Evolutionary conservation across 2,113 vertebrate genomes (phyloP), one percentile per base, ranked within the genome.

Genomic region (Hemichromis elongatus): DNA sequence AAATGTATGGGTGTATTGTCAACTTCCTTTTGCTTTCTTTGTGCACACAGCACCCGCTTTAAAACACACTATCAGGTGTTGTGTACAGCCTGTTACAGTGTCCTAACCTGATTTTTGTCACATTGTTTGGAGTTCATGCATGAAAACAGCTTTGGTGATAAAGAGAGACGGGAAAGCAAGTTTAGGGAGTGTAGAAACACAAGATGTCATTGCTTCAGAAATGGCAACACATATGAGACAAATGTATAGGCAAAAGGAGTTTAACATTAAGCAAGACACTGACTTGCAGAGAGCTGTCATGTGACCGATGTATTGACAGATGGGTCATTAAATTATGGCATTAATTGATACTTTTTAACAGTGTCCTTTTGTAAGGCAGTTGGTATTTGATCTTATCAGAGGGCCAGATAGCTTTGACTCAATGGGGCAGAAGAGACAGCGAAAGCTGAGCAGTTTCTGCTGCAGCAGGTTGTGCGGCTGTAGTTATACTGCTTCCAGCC

Each of bases 391-490:
- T 47, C 81, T 77, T 35, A 33, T 16, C 37, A 1, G 42, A 13
- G 10, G 33, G 56, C 14, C 56, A 28, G 66, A 63, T 68, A 24
- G 11, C 30, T 3, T 12, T 47, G 50, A 54, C 30, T 57, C 30
- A 14, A 30, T 80, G 30, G 24, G 9, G 37, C 24, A 9, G 55
- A 30, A 53, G 53, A 5, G 5, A 52, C 57, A 33, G 13, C 37
- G 33, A 66, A 84, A 70, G 61, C 33, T 3, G 4, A 42, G 24
- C 68, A 59, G 75, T 59, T 54, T 77, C 10, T 40, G 53, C 45
- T 53, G 81, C 33, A 75, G 81, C 79, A 77, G 84, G 83, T 83
- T 92, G 75, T 21, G 77, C 45, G 57, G 68, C 55, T 68, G 81
- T 45, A 42, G 87, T 68, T 66, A 79, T 77, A n/a, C 19, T 57